Evolutionary conservation across 2,797 vertebrate species (phyloP), one percentile per base, ranked within the genome.

Genomic region (Eremophila alpestris): DNA sequence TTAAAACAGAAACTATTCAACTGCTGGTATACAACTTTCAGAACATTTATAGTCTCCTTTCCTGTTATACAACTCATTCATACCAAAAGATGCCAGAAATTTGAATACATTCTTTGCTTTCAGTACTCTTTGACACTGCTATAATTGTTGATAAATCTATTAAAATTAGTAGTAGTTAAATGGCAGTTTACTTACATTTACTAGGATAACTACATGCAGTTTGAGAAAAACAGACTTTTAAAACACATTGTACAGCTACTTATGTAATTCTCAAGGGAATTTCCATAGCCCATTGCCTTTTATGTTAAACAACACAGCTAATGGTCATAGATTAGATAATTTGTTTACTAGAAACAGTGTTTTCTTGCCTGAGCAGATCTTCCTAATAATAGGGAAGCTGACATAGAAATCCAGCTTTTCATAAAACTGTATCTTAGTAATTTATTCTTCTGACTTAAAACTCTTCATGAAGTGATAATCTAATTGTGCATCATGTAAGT

Each of bases 401-500:
- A 90, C 27, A 36, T 6, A 34, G 29, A 84, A 89, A 85, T 75
- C 0, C 30, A 82, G 48, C 38, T 84, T 81, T 59, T 68, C 59
- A 32, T 65, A 87, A 68, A 87, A 73, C 17, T 60, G 20, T 59
- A 76, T 52, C 55, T 49, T 55, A 77, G 19, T 87, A 92, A 93
- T 73, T 76, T 87, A 81, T 89, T 94, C 26, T 87, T 89, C 75
- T 75, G 46, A 77, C 59, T 83, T 90, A 76, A 20, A 93, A n/a
- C 52, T 63, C 48, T 87, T 75, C 58, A 59, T 80, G 87, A 97
- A 97, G 95, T 84, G 69, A 97, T 91, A 97, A 96, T 92, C 27
- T 87, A 81, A 68, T 54, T 89, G 65, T 96, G 86, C 13, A 9
- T 81, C 86, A 63, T 65, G 93, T 71, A 96, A 95, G 85, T 95